phyloP scores from a whole-genome alignment of 2,113 vertebrate species.

The Oxyruncus cristatus region DNA sequence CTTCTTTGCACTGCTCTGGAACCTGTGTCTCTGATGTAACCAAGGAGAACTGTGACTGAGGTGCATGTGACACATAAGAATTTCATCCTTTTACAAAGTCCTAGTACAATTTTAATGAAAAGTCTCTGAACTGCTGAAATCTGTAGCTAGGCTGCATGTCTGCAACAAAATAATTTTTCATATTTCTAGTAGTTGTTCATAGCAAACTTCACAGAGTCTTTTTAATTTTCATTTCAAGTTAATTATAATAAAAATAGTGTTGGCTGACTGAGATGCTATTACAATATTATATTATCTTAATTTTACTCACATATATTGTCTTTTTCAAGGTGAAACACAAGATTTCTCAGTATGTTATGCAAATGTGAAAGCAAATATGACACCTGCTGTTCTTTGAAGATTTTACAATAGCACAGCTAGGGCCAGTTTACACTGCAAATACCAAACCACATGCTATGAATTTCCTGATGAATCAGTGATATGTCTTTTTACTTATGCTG shows the following conservation, averaged over 20 bases:
- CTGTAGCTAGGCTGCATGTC: background rate
- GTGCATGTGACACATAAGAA: fast-evolving
- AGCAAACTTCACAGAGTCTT: background rate
- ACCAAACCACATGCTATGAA: background rate
- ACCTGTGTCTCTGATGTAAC: background rate
- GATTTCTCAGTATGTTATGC: background rate
- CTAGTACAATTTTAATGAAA: background rate
- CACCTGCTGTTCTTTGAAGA: background rate
- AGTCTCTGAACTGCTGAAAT: background rate
- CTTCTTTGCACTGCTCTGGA: background rate
- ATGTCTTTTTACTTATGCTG: background rate
- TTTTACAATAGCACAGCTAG: background rate
- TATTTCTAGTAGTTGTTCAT: background rate
- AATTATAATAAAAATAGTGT: background rate
- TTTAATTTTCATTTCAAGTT: background rate
- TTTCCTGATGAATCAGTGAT: background rate
- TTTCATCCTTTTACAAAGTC: background rate
- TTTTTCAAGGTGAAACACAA: background rate
- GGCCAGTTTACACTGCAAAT: background rate
- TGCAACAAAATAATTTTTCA: background rate
- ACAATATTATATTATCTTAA: background rate
- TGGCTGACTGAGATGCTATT: background rate
- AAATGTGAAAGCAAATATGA: background rate
- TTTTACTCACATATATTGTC: background rate
- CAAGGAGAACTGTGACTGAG: background rate